These are phyloP conservation scores for Hofmannophila pseudospretella DNA, from an alignment of 2,888 invertebrate species.

Conservation along the genomic window DNA sequence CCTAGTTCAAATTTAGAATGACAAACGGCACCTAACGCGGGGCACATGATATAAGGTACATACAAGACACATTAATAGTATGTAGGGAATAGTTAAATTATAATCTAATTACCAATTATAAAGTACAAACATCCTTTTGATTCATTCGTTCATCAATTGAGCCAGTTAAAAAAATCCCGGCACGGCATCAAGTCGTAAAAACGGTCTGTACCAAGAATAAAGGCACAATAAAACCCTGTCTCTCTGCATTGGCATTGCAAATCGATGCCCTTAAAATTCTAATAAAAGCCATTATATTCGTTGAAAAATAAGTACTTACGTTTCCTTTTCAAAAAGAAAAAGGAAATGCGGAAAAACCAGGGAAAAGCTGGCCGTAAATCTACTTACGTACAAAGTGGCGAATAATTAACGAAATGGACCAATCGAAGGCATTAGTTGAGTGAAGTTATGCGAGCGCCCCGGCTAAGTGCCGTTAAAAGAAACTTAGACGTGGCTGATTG, in stretches of 20 bases:
- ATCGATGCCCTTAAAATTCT: slow-evolving; percentile 48
- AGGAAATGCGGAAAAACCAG: slow-evolving; percentile 46
- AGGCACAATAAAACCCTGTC: slow-evolving; percentile 4
- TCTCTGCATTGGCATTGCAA: slow-evolving; percentile 44
- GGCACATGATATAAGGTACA: too few species aligned
- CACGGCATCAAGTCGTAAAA: slow-evolving; percentile 6
- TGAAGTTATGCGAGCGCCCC: slow-evolving; percentile 66
- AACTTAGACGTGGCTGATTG: slow-evolving; percentile 73
- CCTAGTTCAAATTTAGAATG: too few species aligned
- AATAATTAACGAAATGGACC: slow-evolving; percentile 78
- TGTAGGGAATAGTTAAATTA: too few species aligned
- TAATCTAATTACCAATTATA: too few species aligned
- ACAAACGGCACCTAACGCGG: too few species aligned
- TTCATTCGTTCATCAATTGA: too few species aligned
- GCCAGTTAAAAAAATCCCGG: slow-evolving; percentile 7
- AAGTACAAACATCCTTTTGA: too few species aligned
- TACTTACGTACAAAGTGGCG: slow-evolving; percentile 76
- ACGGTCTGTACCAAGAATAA: not conserved
- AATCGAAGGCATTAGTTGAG: slow-evolving; percentile 73
- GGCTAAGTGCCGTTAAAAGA: slow-evolving; percentile 75
- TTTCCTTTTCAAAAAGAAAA: slow-evolving; percentile 29
- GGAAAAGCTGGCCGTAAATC: slow-evolving; percentile 67
- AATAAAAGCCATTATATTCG: slow-evolving; percentile 46
- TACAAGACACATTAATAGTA: too few species aligned
- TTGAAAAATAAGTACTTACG: slow-evolving; percentile 42